Evolutionary conservation across 2,888 invertebrate species (phyloP).

Genomic region (Xestoiulus laeticollis): DNA sequence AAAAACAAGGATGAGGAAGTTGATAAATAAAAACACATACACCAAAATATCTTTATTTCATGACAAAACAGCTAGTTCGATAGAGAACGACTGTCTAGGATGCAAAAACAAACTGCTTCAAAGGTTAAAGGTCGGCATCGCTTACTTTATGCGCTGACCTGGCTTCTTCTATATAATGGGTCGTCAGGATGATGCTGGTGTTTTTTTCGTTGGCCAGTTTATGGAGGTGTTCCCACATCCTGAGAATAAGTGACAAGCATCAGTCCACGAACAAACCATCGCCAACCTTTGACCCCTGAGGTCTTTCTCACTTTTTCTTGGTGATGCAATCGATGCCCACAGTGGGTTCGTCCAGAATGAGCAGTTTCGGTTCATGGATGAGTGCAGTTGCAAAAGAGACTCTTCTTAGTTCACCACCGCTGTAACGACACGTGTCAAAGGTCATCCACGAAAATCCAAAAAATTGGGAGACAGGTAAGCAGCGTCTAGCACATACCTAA

Average conservation of each 20-base stretch:
- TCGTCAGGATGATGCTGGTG: neutral
- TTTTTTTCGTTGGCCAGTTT: neutral
- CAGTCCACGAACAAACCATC: neutral
- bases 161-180: neutral
- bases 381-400: neutral
- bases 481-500: neutral
- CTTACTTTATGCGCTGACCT: neutral
- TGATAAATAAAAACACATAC: too few species aligned
- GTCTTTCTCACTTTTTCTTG: neutral
- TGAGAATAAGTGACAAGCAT: neutral
- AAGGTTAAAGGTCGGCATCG: too few species aligned
- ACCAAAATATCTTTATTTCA: too few species aligned
- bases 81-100: too few species aligned
- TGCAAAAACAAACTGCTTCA: too few species aligned
- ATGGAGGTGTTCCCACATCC: neutral
- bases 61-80: too few species aligned
- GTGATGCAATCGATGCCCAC: neutral
- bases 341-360: neutral
- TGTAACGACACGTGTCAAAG: neutral
- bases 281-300: neutral
- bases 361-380: neutral
- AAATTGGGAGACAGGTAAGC: too few species aligned
- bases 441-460: neutral
- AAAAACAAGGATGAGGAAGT: neutral
- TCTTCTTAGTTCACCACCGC: neutral